These are phyloP conservation scores for Reinhardtius hippoglossoides DNA, from an alignment of 2,113 vertebrate genomes.

Conservation along the genomic window DNA sequence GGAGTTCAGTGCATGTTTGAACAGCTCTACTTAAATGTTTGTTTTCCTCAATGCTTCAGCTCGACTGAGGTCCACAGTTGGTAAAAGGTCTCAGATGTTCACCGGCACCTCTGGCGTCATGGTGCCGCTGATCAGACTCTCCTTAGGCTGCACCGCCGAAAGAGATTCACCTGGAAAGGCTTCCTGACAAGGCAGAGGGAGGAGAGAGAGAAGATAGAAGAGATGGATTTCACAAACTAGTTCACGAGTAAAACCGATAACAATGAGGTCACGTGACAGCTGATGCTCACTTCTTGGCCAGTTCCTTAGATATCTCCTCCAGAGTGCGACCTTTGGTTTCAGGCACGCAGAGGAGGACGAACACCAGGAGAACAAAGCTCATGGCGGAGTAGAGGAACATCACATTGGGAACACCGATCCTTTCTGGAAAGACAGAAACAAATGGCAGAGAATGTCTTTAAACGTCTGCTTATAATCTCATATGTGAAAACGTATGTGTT, in stretches of 20 bases:
- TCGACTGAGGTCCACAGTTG: not conserved
- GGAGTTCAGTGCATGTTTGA: no score
- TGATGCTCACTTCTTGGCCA: conserved; percentile 89
- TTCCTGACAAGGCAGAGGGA: conserved; percentile 65
- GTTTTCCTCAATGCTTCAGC: not conserved
- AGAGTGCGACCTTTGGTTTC: conserved; percentile 92
- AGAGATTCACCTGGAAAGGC: conserved; percentile 64
- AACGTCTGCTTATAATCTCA: not conserved
- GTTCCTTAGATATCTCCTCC: conserved; percentile 93
- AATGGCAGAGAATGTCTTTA: not conserved
- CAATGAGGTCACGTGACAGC: not conserved
- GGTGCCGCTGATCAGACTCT: conserved; percentile 37
- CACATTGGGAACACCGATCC: conserved; percentile 89
- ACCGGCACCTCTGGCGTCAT: conserved; percentile 1
- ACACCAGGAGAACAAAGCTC: conserved; percentile 89
- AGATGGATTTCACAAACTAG: not conserved
- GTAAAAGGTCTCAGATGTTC: not conserved
- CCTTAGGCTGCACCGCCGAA: conserved; percentile 37
- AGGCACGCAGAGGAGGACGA: conserved; percentile 90
- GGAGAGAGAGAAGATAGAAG: not conserved
- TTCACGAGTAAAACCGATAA: not conserved
- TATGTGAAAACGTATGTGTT: not conserved
- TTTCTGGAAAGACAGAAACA: conserved; percentile 81
- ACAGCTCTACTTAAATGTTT: not conserved
- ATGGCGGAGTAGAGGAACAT: conserved; percentile 91